phyloP scores from a whole-genome alignment of 2,797 vertebrate genomes.

The Todus mexicanus region DNA sequence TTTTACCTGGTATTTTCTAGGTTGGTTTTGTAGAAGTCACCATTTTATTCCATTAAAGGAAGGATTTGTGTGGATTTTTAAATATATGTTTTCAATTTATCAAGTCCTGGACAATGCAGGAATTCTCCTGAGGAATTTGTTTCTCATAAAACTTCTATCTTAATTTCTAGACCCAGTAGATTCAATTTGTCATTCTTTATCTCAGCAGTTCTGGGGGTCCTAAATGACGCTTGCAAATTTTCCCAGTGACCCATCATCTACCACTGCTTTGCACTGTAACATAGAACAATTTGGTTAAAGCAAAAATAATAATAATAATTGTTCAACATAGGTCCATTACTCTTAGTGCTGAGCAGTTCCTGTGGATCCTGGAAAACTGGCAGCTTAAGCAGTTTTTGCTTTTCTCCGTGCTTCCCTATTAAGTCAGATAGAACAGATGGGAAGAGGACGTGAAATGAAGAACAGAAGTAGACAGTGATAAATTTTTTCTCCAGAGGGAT shows the following conservation, averaged over 20 bases:
- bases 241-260: neutral
- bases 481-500: slow-evolving; percentile 31
- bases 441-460: slow-evolving; percentile 24
- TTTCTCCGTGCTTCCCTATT: slow-evolving; percentile 17
- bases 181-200: neutral
- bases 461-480: slow-evolving; percentile 43
- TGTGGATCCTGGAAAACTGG: neutral
- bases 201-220: neutral
- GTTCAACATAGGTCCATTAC: neutral
- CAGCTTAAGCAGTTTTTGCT: neutral
- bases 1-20: neutral
- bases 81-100: neutral
- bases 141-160: neutral
- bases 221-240: neutral
- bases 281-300: neutral
- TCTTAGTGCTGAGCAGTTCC: neutral
- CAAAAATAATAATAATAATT: neutral
- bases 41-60: neutral
- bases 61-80: neutral
- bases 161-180: neutral
- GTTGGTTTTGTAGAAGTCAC: neutral
- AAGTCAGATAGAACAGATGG: slow-evolving; percentile 48
- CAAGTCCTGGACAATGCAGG: neutral
- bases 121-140: neutral
- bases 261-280: neutral